Conservation (phyloP, 2,797 vertebrate genomes). For the Okamejei kenojei region DNA sequence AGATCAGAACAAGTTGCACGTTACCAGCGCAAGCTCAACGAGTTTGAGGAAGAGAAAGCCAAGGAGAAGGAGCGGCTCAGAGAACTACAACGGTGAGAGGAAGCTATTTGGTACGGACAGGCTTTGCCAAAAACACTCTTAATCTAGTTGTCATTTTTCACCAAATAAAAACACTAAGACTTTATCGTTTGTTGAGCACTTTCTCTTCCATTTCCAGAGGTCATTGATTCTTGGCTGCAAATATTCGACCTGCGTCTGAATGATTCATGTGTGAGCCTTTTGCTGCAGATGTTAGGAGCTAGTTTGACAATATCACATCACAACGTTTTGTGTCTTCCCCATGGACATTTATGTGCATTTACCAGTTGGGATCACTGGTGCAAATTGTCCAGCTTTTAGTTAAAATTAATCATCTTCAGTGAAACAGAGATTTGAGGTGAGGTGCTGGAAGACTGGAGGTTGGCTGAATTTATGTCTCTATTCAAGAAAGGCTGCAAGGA, state of each 20-base stretch:
- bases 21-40: conserved; percentile 65
- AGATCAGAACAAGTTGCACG: conserved; percentile 63
- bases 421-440: background rate
- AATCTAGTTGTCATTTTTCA: background rate
- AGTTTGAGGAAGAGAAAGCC: conserved; percentile 63
- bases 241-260: background rate
- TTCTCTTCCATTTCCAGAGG: background rate
- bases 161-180: background rate
- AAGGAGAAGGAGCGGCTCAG: conserved; percentile 69
- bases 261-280: background rate
- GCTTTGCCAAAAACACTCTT: background rate
- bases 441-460: no score
- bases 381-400: background rate
- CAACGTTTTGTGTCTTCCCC: background rate
- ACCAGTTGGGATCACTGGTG: background rate
- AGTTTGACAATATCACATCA: background rate
- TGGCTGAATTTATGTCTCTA: no score
- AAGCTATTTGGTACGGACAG: background rate
- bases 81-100: conserved; percentile 74
- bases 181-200: background rate
- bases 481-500: no score
- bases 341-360: background rate
- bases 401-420: background rate
- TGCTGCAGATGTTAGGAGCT: background rate
- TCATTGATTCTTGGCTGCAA: background rate